Percentiles rank a stretch among this genome's conserved stretches.
phyloP scores from a whole-genome alignment of 2,888 invertebrate species.

The Cephus rjabovi region DNA sequence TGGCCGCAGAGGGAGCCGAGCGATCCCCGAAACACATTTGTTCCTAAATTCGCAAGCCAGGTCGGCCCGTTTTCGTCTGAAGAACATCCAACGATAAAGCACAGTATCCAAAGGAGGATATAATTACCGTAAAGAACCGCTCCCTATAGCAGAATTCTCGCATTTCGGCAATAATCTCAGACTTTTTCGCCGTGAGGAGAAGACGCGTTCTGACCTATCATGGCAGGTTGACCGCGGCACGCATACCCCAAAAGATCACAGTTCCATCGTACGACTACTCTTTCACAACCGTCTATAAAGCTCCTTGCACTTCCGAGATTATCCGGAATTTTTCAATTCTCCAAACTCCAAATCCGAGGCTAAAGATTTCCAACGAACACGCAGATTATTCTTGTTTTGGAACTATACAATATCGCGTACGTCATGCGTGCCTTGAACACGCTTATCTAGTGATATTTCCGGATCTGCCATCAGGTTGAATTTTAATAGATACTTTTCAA shows the following conservation, averaged over 20 bases:
- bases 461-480: slow-evolving; percentile 5
- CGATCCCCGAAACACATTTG: slow-evolving; percentile 23
- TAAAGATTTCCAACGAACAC: slow-evolving; percentile 19
- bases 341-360: not conserved
- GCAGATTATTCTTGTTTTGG: slow-evolving; percentile 44
- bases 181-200: slow-evolving; percentile 47
- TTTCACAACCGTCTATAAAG: not conserved
- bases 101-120: not conserved
- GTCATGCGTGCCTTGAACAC: slow-evolving; percentile 39
- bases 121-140: slow-evolving; percentile 54
- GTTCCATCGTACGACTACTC: not conserved
- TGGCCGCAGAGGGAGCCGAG: slow-evolving; percentile 53
- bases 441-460: slow-evolving; percentile 34
- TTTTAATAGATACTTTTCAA: not conserved
- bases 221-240: slow-evolving; percentile 59
- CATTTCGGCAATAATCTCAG: slow-evolving; percentile 49
- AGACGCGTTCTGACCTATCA: slow-evolving; percentile 64
- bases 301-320: not conserved
- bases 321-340: slow-evolving; percentile 6
- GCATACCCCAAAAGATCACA: slow-evolving; percentile 34
- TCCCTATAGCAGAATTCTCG: slow-evolving; percentile 52
- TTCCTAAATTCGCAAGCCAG: not conserved
- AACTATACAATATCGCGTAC: slow-evolving; percentile 52
- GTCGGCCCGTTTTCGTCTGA: not conserved
- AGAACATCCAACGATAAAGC: not conserved